Base-by-base conservation (phyloP, 2,113 vertebrate genomes). In the Gavia stellata region DNA sequence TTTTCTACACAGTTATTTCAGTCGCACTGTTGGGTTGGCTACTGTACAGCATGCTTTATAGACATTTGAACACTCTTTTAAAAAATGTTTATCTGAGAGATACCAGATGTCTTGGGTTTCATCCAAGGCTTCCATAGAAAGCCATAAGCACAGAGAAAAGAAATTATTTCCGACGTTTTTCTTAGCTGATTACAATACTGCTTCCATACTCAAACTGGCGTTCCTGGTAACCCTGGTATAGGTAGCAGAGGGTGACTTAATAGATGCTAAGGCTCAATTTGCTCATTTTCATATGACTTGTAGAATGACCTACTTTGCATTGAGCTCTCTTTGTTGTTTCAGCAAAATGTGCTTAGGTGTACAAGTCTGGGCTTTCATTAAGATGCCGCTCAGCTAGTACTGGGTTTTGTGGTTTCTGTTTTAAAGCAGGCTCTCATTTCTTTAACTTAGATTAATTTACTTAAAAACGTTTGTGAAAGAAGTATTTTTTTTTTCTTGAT, bases 91-190 rank as follows among this genome's bases (percentile, higher is more conserved):
- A 55, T 95, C 72, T 93, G 84, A 95, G 93, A 95, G 89, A 92
- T 93, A 92, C 92, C 89, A 94, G 91, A 82, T 97, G 93, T 89
- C 53, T 90, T 97, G 96, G 89, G 63, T 90, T 88, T 88, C 45
- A 59, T 94, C 89, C 96, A 95, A 70, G n/a, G 29, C 87, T 95
- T 92, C 84, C 71, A 86, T 20, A 85, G 78, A 96, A 92, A 92
- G 42, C 72, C 36, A 55, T 61, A 70, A 94, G 61, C 44, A 36
- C 23, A 29, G 70, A 86, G 81, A 84, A 87, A 34, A 90, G 29
- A 81, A 83, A 81, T 85, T 6, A 66, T 75, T 92, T 94, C 53
- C 1, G 3, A 31, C 80, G 28, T 86, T 34, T 91, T 95, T 85
- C 59, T 52, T 77, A 78, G 38, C 67, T 9, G 3, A 56, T 85